Percentiles rank a stretch among this genome's conserved stretches.
These are phyloP conservation scores for Poecilia wingei DNA, from an alignment of 2,797 vertebrate species.

Conservation along the genomic window DNA sequence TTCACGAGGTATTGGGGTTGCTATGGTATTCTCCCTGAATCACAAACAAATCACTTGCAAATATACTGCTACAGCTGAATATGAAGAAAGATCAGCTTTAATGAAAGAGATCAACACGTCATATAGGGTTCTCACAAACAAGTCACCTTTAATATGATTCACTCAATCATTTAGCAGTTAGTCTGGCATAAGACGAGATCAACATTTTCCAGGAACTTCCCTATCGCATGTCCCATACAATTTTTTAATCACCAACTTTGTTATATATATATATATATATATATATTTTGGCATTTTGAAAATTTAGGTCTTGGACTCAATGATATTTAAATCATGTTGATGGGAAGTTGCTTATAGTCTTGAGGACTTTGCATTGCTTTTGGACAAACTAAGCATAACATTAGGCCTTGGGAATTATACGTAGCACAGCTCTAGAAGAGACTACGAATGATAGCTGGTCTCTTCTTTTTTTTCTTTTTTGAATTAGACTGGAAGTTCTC, in stretches of 20 bases:
- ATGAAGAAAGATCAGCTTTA: conserved; percentile 46
- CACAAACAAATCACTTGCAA: not conserved
- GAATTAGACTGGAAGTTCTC: conserved; percentile 33
- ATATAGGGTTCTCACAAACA: conserved; percentile 60
- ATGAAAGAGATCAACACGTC: conserved; percentile 59
- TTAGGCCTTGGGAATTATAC: conserved; percentile 4
- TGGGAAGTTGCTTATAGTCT: not conserved
- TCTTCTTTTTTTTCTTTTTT: conserved; percentile 24
- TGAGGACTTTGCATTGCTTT: conserved; percentile 3
- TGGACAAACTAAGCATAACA: not conserved
- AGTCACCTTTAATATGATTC: conserved; percentile 64
- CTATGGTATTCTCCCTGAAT: not conserved
- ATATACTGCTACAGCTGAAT: conserved; percentile 24
- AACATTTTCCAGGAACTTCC: conserved; percentile 41
- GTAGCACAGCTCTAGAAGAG: conserved; percentile 1
- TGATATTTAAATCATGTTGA: no score
- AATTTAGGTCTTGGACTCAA: not conserved
- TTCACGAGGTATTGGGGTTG: not conserved
- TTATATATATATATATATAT: no score
- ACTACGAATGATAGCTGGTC: conserved; percentile 28
- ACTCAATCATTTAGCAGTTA: conserved; percentile 66
- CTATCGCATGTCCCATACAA: conserved; percentile 52
- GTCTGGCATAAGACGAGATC: conserved; percentile 64
- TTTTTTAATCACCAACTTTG: conserved; percentile 30
- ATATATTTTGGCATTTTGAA: not conserved